Percentiles rank a stretch among this genome's conserved stretches.
These are phyloP conservation scores for Mastomys coucha DNA, from an alignment of 2,113 vertebrate species.

Conservation along the genomic window DNA sequence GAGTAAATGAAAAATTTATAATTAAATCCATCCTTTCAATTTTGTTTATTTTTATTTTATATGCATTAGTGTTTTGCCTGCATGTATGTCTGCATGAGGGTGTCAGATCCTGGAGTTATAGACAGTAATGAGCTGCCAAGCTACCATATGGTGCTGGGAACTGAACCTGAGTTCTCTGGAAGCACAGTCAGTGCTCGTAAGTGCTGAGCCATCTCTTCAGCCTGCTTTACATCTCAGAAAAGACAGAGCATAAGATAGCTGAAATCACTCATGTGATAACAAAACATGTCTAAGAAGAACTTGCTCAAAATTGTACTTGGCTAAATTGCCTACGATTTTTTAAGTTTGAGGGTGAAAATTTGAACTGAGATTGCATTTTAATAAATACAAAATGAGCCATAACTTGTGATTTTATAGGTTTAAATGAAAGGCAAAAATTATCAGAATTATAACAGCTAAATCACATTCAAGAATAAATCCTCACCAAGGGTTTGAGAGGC, in stretches of 20 bases:
- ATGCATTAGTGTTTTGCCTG: not conserved
- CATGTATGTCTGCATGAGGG: not conserved
- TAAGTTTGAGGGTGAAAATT: constrained; percentile 27
- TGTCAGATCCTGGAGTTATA: not conserved
- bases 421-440: constrained; percentile 37
- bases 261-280: not conserved
- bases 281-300: constrained; percentile 49
- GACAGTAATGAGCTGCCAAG: not conserved
- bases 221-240: not conserved
- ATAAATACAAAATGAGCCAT: constrained; percentile 30
- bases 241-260: not conserved
- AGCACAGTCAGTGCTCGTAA: not conserved
- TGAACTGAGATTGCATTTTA: not conserved
- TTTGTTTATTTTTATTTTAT: not conserved
- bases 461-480: not conserved
- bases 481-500: not conserved
- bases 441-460: not conserved
- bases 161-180: not conserved
- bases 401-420: not conserved
- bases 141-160: not conserved
- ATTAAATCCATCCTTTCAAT: not conserved
- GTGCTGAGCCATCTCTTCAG: not conserved
- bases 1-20: constrained; percentile 29
- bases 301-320: constrained; percentile 27
- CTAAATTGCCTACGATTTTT: constrained; percentile 35